Evolutionary conservation across 92 coral and sea anemone genomes (phyloP), one percentile per base, ranked within the genome.

Genomic region (Bergia sp.): DNA sequence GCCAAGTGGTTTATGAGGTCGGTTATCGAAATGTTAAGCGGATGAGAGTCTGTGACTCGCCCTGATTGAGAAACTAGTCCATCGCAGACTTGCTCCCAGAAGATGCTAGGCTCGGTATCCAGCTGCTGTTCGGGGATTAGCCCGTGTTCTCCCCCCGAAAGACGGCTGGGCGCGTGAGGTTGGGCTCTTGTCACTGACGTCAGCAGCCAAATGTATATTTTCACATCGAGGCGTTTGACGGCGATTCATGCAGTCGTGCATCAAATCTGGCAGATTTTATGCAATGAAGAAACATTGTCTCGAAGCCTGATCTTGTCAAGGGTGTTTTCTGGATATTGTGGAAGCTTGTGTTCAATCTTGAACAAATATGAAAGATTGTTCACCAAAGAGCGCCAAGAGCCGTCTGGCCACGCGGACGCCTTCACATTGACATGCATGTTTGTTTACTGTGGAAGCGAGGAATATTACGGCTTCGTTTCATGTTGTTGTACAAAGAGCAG

Each of bases 241-340:
- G 9, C 81, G 58, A 77, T 77, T 42, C 58, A 1, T 77, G 29
- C 45, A 42, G 5, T 42, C 0, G 5, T 42, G 45, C 45, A 42
- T 42, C 7, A 7, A 7, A 7, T 4, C 7, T 7, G 7, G 65
- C 66, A 49, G 82, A 79, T 79, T 79, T 79, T 0, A 79, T 79
- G 82, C 82, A 47, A 79, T 79, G 82, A 79, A 79, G 82, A 21
- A 21, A 79, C 41, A 21, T 79, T 49, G 66, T 21, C 82, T 21
- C 81, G 61, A 77, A 77, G 81, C 81, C 61, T 77, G 81, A 77
- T 77, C 81, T 77, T 77, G 81, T 77, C 81, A 42, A 77, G 81
- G 66, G 66, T 47, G 82, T 4, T 47, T 79, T 57, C 82, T 79
- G 82, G 66, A 79, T 79, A 79, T 79, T 47, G 65, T 79, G 67